Base-by-base conservation (phyloP, 2,888 invertebrate genomes). In the Perdita meconis region DNA sequence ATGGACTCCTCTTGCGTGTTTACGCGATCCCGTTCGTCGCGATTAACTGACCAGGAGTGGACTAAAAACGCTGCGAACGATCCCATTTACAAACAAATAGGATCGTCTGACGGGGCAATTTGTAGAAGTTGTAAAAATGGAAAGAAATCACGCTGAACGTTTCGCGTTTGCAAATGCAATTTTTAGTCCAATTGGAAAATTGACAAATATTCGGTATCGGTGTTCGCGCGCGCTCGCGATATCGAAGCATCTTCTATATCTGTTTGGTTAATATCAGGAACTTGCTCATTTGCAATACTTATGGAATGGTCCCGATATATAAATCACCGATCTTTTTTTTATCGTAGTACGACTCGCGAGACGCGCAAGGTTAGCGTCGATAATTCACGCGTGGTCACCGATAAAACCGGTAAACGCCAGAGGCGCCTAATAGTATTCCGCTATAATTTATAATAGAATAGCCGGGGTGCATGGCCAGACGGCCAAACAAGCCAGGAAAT, bases 401-500 rank as follows among this genome's bases (percentile, higher is more conserved):
- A 88, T 88, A 86, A 87, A 87, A 87, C 85, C 85, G 78, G 80
- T 67, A 66, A 83, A 78, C 65, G 80, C 61, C 81, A 47, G 71
- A 16, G 71, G 56, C 81, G 78, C 81, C 85, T 85, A 85, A 85
- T 81, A 83, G 81, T 81, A 81, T 83, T 80, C 80, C 59, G 69
- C 80, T 80, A 83, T 88, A 87, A 88, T 88, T 88, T 87, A 85
- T 82, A 85, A 83, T 86, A 83, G 83, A 84, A 84, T 84, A 79
- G 82, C 80, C 72, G 42, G 56, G 70, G 57, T 34, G 71, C 78
- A 44, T 61, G 60, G 34, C 59, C 69, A 26, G 47, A 84, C 85
- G 80, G 82, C 81, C 83, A 84, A 83, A 84, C 86, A 83, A 83
- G 82, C 82, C 83, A 82, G 82, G 86, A 90, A 90, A 89, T 89